Evolutionary conservation across 2,888 invertebrate species (phyloP).

Genomic region (Bugula neritina): DNA sequence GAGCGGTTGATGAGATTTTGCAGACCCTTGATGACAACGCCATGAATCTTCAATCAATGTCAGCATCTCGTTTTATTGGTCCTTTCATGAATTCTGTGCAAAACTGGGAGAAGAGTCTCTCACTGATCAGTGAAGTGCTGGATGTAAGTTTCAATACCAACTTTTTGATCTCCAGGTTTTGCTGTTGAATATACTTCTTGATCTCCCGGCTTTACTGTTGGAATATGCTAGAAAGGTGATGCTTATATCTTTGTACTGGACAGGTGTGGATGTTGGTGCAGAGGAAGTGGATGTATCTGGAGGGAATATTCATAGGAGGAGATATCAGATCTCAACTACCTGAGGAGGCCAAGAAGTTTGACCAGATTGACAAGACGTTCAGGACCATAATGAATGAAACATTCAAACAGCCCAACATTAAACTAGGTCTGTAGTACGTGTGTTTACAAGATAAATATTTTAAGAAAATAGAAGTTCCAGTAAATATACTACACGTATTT

Average conservation of each 20-base stretch:
- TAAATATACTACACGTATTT: too few species aligned
- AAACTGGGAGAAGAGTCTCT: constrained; percentile 75
- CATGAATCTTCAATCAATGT: constrained; percentile 83
- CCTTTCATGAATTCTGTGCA: constrained; percentile 78
- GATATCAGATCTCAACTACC: constrained; percentile 81
- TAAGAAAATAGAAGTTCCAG: too few species aligned
- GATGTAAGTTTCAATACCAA: constrained; percentile 63
- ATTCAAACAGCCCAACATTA: constrained; percentile 70
- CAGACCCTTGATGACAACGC: constrained; percentile 79
- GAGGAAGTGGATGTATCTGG: constrained; percentile 83
- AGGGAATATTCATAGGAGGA: constrained; percentile 83
- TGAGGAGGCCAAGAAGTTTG: constrained; percentile 83
- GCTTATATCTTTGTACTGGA: too few species aligned
- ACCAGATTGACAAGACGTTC: constrained; percentile 76
- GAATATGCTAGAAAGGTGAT: too few species aligned
- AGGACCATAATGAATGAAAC: constrained; percentile 80
- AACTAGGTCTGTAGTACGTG: constrained; percentile 49
- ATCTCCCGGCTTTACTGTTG: too few species aligned
- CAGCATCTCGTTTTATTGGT: constrained; percentile 67
- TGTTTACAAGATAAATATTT: too few species aligned
- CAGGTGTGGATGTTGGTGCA: constrained; percentile 75
- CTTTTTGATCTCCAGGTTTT: too few species aligned
- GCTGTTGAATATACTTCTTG: too few species aligned
- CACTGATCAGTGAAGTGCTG: constrained; percentile 75
- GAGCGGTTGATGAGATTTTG: constrained; percentile 74